Conservation (phyloP, 1,140 invertebrate species). For the Melipona quadrifasciata region DNA sequence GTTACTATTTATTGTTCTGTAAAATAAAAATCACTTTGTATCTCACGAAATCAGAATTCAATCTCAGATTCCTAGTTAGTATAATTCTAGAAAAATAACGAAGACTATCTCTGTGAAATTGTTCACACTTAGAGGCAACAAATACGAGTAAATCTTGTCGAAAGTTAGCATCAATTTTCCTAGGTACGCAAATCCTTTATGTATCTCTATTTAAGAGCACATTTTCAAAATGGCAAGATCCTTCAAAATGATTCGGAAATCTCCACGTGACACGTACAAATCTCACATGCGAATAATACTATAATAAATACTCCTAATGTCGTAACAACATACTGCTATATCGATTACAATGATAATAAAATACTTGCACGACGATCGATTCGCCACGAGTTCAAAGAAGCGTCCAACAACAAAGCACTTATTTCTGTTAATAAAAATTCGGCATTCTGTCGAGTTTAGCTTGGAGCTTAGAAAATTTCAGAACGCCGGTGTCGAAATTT, state of each 20-base stretch:
- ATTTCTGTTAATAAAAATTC: not conserved
- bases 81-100: not conserved
- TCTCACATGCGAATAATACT: not conserved
- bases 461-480: not conserved
- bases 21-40: not conserved
- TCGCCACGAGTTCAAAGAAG: not conserved
- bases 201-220: no score
- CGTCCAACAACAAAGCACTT: not conserved
- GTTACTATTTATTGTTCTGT: no score
- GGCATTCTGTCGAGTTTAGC: not conserved
- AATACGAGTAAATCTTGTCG: no score
- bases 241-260: not conserved
- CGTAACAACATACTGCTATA: no score
- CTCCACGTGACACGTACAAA: not conserved
- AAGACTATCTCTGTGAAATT: no score
- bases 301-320: no score
- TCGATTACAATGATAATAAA: not conserved
- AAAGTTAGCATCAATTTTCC: no score
- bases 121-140: no score
- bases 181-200: no score
- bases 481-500: not conserved
- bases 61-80: not conserved
- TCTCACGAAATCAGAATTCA: not conserved
- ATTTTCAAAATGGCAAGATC: no score
- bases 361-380: constrained; percentile 8